Evolutionary conservation across 2,113 vertebrate genomes (phyloP), one percentile per base, ranked within the genome.

Genomic region (Fulica atra): DNA sequence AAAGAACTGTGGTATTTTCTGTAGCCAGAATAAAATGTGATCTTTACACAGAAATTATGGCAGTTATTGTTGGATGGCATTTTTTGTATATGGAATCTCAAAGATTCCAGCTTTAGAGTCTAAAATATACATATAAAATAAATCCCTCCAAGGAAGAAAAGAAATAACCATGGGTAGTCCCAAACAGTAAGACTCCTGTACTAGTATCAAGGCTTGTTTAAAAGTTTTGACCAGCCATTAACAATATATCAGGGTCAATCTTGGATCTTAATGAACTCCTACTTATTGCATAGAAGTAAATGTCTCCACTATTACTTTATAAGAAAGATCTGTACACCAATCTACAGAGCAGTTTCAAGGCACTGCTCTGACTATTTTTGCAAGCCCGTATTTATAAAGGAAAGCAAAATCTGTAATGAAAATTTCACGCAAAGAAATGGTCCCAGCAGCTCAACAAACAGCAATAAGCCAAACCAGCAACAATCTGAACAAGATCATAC

Each of bases 371-470:
- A 60, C 64, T 16, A 51, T 1, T 35, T 10, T 86, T 20, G 20
- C 0, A 0, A 42, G 21, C 19, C 79, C 29, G 9, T 69, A 56
- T 16, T 46, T 60, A 26, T 18, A 65, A 64, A 57, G n/a, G 31
- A 63, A 84, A 11, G 2, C 7, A 65, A 4, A 33, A 29, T 33
- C 23, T 53, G 7, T 6, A 57, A 64, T 13, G 13, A 56, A 61
- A 36, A 4, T 0, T 9, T 59, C 13, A 54, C 14, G 17, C 5
- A 40, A 35, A 60, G 20, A 64, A 36, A 61, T 0, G 0, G 14
- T 36, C 8, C 13, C 19, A 76, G 57, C 64, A 69, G 16, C 8
- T 81, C 60, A 81, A 33, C 20, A 44, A 72, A 59, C 8, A 70
- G 11, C 21, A 36, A 21, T 73, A 46, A 87, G 11, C 7, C 29